Evolutionary conservation across 37 sponge, comb jelly and placozoan genomes (phyloP).

Genomic region (Beroe ovata): DNA sequence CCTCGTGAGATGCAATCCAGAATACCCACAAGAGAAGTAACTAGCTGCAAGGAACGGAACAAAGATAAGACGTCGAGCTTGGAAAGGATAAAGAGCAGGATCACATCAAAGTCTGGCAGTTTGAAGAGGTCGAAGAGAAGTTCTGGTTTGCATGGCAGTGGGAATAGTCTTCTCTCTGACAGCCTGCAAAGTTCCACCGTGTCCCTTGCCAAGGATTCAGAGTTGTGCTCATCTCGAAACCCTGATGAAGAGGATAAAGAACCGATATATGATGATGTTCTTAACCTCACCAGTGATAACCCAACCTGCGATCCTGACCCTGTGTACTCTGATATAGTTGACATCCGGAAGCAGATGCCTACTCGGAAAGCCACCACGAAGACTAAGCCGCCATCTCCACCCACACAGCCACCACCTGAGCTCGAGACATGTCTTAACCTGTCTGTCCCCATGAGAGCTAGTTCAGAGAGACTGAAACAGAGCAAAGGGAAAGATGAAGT

Average conservation of each 20-base stretch:
- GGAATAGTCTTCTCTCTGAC: neutral
- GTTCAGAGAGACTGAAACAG: neutral
- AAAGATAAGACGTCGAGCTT: slow-evolving; percentile 34
- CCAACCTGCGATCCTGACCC: neutral
- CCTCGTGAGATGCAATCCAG: neutral
- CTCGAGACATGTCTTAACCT: neutral
- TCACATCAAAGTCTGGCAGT: neutral
- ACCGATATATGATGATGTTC: neutral
- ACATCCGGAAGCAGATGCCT: neutral
- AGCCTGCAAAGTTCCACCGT: neutral
- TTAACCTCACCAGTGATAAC: neutral
- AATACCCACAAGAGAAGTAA: neutral
- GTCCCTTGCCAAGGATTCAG: neutral
- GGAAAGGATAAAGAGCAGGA: neutral
- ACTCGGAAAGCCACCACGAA: neutral
- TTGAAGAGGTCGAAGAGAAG: slow-evolving; percentile 3
- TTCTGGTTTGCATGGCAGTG: neutral
- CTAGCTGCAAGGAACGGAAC: slow-evolving; percentile 7
- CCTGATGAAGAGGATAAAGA: too few relatives aligned
- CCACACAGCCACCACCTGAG: neutral
- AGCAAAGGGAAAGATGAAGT: neutral
- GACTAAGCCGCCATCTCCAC: neutral
- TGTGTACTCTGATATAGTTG: neutral
- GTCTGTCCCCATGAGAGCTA: neutral
- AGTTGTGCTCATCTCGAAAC: neutral